phyloP scores from a whole-genome alignment of 1,140 invertebrate genomes.

The Sweltsa coloradensis region DNA sequence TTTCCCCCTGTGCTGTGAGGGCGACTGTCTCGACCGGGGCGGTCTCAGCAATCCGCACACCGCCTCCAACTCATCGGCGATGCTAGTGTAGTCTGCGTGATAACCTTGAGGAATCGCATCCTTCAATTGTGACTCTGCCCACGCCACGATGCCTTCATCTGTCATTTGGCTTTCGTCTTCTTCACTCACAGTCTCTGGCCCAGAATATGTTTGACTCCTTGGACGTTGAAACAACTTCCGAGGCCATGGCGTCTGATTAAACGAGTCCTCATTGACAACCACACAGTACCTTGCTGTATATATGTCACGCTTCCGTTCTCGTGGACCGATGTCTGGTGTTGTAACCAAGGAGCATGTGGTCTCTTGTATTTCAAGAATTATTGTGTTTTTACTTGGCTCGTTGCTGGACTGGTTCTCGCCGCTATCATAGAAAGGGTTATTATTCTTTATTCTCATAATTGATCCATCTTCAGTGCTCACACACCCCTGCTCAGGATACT shows the following conservation, averaged over 20 bases:
- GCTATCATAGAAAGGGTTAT: no score
- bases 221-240: conserved; percentile 38
- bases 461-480: no score
- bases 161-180: conserved; percentile 23
- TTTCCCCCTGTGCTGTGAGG: conserved; percentile 26
- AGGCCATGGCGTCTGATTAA: no score
- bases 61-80: conserved; percentile 82
- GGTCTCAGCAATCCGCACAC: conserved; percentile 65
- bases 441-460: no score
- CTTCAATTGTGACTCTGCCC: conserved; percentile 40
- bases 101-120: conserved; percentile 33
- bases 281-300: no score
- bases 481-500: no score
- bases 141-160: conserved; percentile 40
- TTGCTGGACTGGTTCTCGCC: no score
- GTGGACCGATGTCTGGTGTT: no score
- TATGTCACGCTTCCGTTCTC: no score
- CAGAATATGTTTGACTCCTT: conserved; percentile 48
- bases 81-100: conserved; percentile 76
- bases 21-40: conserved; percentile 36
- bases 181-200: conserved; percentile 35
- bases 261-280: conserved; percentile 1
- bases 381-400: no score
- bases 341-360: no score
- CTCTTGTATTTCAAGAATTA: no score